A percentile compares a stretch with the other conserved stretches of the same genome.
These are phyloP conservation scores for Spea multiplicata DNA, from an alignment of 2,113 vertebrate species.

Conservation along the genomic window DNA sequence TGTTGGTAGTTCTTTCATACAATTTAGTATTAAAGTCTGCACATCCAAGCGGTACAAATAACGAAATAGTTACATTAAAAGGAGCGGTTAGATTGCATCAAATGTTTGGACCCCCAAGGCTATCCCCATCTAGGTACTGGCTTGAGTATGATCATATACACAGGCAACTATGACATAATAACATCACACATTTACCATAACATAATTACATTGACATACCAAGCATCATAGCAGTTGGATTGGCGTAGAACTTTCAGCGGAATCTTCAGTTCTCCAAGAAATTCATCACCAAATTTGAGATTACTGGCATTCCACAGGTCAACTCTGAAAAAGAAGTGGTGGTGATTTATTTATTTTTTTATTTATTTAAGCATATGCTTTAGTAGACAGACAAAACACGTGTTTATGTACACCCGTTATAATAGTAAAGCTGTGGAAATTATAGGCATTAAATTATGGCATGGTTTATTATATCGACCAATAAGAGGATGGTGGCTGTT, in stretches of 20 bases:
- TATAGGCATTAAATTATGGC: too few relatives aligned
- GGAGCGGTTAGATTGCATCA: not conserved
- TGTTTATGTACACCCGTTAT: too few relatives aligned
- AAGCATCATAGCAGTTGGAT: slow-evolving; percentile 85
- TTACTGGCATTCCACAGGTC: slow-evolving; percentile 98
- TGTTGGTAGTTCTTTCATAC: too few relatives aligned
- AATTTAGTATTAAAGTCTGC: not conserved
- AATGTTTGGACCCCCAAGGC: not conserved
- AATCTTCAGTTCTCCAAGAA: slow-evolving; percentile 89
- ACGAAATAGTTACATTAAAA: too few relatives aligned
- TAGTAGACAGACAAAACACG: too few relatives aligned
- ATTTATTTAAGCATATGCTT: too few relatives aligned
- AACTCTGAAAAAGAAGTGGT: slow-evolving; percentile 69
- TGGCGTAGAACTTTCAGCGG: slow-evolving; percentile 85
- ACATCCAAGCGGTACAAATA: not conserved
- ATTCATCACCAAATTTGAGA: slow-evolving; percentile 96
- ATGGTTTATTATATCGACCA: too few relatives aligned
- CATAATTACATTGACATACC: slow-evolving; percentile 65
- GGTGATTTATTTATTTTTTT: not conserved
- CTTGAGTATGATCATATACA: too few relatives aligned
- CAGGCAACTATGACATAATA: not conserved
- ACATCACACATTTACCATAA: not conserved
- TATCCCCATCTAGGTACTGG: not conserved
- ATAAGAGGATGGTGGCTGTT: too few relatives aligned
- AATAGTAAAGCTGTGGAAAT: too few relatives aligned